phyloP scores from a whole-genome alignment of 2,113 vertebrate species.

The Urocolius indicus region DNA sequence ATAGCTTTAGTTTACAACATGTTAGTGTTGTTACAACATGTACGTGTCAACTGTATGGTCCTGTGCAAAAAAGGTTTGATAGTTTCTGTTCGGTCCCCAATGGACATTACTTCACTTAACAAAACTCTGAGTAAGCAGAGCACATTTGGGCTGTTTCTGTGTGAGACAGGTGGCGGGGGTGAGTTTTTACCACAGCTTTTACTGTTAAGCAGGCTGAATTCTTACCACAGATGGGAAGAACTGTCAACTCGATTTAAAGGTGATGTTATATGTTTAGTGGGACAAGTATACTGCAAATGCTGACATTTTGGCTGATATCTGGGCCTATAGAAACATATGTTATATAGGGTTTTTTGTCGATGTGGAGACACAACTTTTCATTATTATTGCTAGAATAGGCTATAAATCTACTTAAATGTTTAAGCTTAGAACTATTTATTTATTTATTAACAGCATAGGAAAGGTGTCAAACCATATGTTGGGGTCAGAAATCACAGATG shows the following conservation, averaged over 20 bases:
- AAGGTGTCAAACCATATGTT: background rate
- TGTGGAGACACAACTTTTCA: background rate
- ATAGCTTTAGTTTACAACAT: background rate
- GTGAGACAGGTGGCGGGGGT: background rate
- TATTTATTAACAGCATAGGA: background rate
- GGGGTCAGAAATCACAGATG: background rate
- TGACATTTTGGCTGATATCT: background rate
- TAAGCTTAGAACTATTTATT: background rate
- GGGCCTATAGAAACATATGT: background rate
- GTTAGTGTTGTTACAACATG: background rate
- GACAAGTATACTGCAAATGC: background rate
- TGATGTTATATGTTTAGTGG: background rate
- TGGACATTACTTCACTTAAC: constrained; percentile 13
- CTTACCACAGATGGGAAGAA: background rate
- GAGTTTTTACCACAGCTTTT: background rate
- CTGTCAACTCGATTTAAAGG: background rate
- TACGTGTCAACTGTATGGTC: background rate
- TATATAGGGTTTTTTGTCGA: background rate
- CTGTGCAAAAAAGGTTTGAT: background rate
- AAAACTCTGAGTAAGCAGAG: background rate
- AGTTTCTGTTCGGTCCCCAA: background rate
- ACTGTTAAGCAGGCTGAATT: background rate
- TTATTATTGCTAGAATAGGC: background rate
- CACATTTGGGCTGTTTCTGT: background rate
- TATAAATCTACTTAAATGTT: background rate